phyloP scores from a whole-genome alignment of 2,797 vertebrate genomes.

The Mus spretus region DNA sequence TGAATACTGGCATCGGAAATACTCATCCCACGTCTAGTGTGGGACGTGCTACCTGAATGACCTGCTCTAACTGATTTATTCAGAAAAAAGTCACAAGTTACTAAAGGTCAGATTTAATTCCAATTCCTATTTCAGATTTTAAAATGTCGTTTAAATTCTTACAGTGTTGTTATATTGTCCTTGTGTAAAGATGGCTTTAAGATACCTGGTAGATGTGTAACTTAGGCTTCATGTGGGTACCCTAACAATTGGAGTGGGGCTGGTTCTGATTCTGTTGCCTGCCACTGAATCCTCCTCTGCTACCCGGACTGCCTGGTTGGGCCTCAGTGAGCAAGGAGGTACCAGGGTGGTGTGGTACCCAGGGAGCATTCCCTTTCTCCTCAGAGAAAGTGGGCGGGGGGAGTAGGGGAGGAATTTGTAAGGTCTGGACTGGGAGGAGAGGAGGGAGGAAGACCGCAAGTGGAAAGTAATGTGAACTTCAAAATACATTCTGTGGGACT shows the following conservation, averaged over 20 bases:
- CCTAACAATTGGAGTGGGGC: background rate
- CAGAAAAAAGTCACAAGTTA: background rate
- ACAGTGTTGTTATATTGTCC: background rate
- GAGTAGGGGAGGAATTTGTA: background rate
- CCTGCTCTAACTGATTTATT: background rate
- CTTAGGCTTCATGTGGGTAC: background rate
- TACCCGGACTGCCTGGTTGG: background rate
- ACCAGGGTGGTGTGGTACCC: background rate
- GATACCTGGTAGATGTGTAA: background rate
- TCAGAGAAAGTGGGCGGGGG: background rate
- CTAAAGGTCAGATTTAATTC: background rate
- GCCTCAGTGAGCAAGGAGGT: background rate
- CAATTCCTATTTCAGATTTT: background rate
- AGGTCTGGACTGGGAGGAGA: background rate
- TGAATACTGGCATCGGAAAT: background rate
- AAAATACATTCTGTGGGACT: background rate
- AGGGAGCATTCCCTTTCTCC: background rate
- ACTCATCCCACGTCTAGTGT: background rate
- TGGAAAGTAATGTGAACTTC: background rate
- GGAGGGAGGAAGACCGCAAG: background rate
- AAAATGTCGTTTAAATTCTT: background rate
- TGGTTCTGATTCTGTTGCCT: background rate
- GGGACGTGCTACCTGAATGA: background rate
- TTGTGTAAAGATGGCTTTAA: background rate
- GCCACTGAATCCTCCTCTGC: background rate